Evolutionary conservation across 2,113 vertebrate species (phyloP).

Genomic region (Ascaphus truei): DNA sequence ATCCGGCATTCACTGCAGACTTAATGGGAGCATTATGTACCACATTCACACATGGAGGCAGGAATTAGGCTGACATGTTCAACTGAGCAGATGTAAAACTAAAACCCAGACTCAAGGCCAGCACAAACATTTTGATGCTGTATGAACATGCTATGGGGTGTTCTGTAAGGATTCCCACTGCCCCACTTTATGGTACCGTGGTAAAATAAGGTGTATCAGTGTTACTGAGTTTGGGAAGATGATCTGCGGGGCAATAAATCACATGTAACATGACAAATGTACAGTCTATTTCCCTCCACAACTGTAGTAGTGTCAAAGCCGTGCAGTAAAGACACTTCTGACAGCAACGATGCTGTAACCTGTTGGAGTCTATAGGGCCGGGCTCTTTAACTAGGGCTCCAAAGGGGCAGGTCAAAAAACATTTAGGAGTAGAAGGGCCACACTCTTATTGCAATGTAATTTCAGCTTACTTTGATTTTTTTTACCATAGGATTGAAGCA

Average conservation of each 20-base stretch:
- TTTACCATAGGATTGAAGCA: too few relatives aligned
- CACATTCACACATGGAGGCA: neutral
- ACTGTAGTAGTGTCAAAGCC: too few relatives aligned
- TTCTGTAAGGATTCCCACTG: neutral
- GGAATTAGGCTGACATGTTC: neutral
- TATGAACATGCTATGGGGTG: slow-evolving; percentile 25
- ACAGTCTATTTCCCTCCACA: too few relatives aligned
- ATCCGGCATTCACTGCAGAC: neutral
- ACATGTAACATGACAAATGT: too few relatives aligned
- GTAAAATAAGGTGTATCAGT: neutral
- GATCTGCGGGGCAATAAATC: neutral
- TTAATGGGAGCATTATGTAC: neutral
- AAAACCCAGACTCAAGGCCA: neutral
- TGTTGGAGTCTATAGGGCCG: too few relatives aligned
- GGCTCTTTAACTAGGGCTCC: too few relatives aligned
- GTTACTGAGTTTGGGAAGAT: neutral
- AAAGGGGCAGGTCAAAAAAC: too few relatives aligned
- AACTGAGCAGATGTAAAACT: slow-evolving; percentile 20
- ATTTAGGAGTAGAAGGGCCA: too few relatives aligned
- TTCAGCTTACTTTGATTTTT: too few relatives aligned
- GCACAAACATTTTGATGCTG: slow-evolving; percentile 1
- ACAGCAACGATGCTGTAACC: too few relatives aligned
- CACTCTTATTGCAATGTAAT: too few relatives aligned
- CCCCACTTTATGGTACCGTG: neutral
- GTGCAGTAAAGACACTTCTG: too few relatives aligned